Conservation (phyloP, 2,797 vertebrate genomes). For the Sardinella longiceps region DNA sequence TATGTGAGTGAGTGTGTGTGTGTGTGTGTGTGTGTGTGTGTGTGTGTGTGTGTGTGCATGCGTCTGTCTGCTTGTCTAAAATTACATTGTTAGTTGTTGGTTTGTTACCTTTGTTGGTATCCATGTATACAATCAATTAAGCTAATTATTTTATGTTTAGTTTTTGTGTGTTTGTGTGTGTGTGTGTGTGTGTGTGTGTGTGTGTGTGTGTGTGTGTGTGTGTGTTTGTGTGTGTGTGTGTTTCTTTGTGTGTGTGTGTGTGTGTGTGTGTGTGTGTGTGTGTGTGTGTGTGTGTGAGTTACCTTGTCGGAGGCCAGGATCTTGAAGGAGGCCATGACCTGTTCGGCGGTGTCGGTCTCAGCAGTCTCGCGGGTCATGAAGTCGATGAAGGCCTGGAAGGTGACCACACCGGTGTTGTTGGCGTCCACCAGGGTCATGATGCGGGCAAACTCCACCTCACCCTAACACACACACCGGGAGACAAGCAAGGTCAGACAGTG, state of each 20-base stretch:
- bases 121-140: no score
- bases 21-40: background rate
- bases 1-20: background rate
- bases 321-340: constrained; percentile 92
- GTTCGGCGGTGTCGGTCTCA: constrained; percentile 88
- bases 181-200: background rate
- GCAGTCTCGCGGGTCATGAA: constrained; percentile 93
- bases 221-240: no score
- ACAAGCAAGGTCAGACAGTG: no score
- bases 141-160: no score
- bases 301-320: constrained; percentile 92
- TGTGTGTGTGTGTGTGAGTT: no score
- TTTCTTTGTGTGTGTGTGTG: no score
- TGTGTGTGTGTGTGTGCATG: background rate
- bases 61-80: background rate
- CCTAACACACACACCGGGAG: constrained; percentile 67
- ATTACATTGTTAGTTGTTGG: no score
- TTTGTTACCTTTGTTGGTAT: no score
- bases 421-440: constrained; percentile 91
- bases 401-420: constrained; percentile 87
- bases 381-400: constrained; percentile 94
- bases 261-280: no score
- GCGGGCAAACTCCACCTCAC: constrained; percentile 89
- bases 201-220: no score
- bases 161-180: background rate